Conservation (phyloP, 1,140 invertebrate genomes). For the Oreohelix idahoensis region DNA sequence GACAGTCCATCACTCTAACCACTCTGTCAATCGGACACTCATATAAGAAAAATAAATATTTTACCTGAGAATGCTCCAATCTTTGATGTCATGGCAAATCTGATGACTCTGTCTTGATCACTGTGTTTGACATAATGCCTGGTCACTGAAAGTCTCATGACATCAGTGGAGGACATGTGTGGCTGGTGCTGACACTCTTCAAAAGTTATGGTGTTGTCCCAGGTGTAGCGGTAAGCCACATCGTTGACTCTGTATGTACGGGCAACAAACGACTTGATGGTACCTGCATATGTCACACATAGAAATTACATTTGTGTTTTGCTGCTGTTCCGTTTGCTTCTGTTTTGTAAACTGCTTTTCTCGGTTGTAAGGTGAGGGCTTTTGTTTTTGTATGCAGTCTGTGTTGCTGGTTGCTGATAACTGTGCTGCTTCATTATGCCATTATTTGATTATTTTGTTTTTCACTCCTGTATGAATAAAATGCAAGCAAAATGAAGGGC, state of each 20-base stretch:
- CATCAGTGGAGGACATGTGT: slow-evolving; percentile 47
- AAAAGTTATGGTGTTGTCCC: slow-evolving; percentile 76
- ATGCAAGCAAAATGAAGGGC: no score
- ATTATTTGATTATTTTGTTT: no score
- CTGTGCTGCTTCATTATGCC: no score
- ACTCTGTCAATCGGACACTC: no score
- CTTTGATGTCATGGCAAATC: slow-evolving; percentile 89
- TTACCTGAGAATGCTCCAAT: slow-evolving; percentile 73
- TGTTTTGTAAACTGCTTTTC: no score
- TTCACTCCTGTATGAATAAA: no score
- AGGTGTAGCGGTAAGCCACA: slow-evolving; percentile 73
- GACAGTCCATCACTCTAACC: no score
- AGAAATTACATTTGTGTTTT: neutral
- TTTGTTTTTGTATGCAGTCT: no score
- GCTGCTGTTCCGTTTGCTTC: no score
- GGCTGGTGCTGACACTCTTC: slow-evolving; percentile 71
- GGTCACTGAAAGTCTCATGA: slow-evolving; percentile 80
- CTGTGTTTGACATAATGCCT: slow-evolving; percentile 88
- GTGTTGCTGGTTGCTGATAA: no score
- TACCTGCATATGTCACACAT: slow-evolving; percentile 62
- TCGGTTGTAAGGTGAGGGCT: no score
- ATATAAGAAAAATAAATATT: neutral
- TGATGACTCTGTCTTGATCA: slow-evolving; percentile 83
- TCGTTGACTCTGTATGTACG: slow-evolving; percentile 74
- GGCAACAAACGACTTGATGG: slow-evolving; percentile 73